Evolutionary conservation across 2,888 invertebrate species (phyloP), one percentile per base, ranked within the genome.

Genomic region (Dicranocentrus wangi): DNA sequence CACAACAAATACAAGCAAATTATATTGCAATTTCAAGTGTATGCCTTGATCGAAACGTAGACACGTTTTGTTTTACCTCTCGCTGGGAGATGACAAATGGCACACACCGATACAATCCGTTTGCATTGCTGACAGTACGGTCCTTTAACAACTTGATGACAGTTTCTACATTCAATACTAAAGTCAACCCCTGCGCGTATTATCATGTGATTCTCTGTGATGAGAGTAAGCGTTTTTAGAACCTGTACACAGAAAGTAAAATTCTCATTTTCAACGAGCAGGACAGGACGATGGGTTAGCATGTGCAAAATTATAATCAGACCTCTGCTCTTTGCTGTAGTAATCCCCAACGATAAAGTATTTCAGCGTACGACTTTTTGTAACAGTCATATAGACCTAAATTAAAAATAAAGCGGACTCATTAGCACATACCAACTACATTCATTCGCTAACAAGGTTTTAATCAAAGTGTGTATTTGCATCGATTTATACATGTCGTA

Each of bases 351-450:
- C 94, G 91, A 87, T 96, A 94, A 58, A 98, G 90, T 27, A 97
- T 92, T 88, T 97, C 96, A 0, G 96, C 96, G 88, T 98, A 98
- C 0, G 93, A 92, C 85, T 93, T 91, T 89, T 96, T 96, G 87
- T 94, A 95, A 83, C 93, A 93, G 88, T 97, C 95, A 87, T 95
- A 96, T 28, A 93, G 89, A 0, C 90, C 90, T 47, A 89, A 23
- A 47, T 69, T 43, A 2, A 32, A 21, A 43, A 17, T 8, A 2
- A 68, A 47, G 25, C 27, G 47, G 43, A 58, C 47, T 42, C 53
- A 70, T 70, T 61, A 70, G 55, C 55, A 39, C 55, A 42, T 42
- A 55, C 39, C 63, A 63, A 51, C 58, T 21, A 32, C 5, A 32
- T n/a, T n/a, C n/a, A n/a, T n/a, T n/a, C n/a, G n/a, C n/a, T n/a